A percentile compares a stretch with the other conserved stretches of the same genome.
Conservation (phyloP, 2,113 vertebrate genomes). For the Podarcis cretensis region DNA sequence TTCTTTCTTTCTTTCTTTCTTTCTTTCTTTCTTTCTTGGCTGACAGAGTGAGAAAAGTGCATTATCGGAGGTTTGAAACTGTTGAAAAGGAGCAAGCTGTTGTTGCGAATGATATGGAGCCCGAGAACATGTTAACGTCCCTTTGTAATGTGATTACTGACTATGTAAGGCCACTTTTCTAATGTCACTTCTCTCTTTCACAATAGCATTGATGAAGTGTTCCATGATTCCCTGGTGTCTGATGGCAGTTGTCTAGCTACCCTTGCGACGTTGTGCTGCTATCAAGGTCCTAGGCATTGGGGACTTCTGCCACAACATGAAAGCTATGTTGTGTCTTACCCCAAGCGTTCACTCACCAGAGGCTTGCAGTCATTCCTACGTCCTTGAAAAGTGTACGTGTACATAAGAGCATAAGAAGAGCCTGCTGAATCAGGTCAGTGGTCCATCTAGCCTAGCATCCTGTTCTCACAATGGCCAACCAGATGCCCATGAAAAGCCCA, state of each 20-base stretch:
- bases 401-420: too few relatives aligned
- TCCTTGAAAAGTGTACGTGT: background rate
- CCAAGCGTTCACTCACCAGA: background rate
- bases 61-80: background rate
- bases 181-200: background rate
- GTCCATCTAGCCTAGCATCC: too few relatives aligned
- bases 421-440: too few relatives aligned
- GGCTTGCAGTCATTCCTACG: background rate
- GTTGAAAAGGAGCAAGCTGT: background rate
- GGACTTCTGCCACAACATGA: background rate
- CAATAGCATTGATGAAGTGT: background rate
- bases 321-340: background rate
- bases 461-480: too few relatives aligned
- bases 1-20: slow-evolving; percentile 50
- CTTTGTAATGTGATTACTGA: background rate
- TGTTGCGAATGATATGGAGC: background rate
- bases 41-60: background rate
- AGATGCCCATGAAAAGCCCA: too few relatives aligned
- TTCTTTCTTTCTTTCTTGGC: slow-evolving; percentile 49
- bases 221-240: background rate
- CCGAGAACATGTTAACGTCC: background rate
- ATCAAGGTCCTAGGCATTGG: background rate
- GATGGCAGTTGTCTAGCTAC: background rate
- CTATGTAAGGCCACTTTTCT: background rate
- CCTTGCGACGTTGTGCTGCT: background rate